phyloP scores from a whole-genome alignment of 2,888 invertebrate genomes.

The Meliscaeva auricollis region DNA sequence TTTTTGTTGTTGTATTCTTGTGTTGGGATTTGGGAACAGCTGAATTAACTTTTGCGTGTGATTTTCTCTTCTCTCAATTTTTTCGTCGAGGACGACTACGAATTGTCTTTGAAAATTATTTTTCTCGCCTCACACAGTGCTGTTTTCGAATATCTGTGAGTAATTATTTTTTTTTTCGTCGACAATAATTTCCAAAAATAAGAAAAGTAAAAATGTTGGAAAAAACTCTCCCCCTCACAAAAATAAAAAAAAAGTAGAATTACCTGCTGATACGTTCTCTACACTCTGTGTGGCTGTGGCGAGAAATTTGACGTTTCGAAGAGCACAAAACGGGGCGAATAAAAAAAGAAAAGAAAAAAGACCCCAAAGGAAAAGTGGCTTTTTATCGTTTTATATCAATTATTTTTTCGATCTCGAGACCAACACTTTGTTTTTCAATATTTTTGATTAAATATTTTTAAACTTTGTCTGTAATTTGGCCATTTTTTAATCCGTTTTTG shows the following conservation, averaged over 20 bases:
- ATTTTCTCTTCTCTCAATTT: slow-evolving; percentile 31
- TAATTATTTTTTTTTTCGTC: slow-evolving; percentile 11
- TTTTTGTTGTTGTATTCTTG: neutral
- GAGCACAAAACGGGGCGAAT: slow-evolving; percentile 33
- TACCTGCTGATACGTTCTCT: slow-evolving; percentile 48
- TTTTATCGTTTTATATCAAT: slow-evolving; percentile 47
- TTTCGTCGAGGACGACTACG: slow-evolving; percentile 4
- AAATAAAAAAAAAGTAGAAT: slow-evolving; percentile 9
- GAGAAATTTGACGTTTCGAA: slow-evolving; percentile 65
- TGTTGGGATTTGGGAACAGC: slow-evolving; percentile 65
- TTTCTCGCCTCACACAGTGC: slow-evolving; percentile 40
- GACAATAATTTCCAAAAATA: slow-evolving; percentile 71
- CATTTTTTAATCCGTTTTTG: slow-evolving; percentile 46
- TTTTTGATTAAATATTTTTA: slow-evolving; percentile 28
- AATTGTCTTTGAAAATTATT: slow-evolving; percentile 7
- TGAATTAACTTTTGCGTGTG: slow-evolving; percentile 56
- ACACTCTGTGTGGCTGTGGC: slow-evolving; percentile 16
- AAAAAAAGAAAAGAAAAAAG: slow-evolving; percentile 30
- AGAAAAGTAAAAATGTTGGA: slow-evolving; percentile 29
- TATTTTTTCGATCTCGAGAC: slow-evolving; percentile 33
- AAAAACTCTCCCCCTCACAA: slow-evolving; percentile 34
- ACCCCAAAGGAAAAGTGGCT: slow-evolving; percentile 46
- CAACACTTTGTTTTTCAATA: slow-evolving; percentile 35
- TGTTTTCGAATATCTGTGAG: slow-evolving; percentile 41
- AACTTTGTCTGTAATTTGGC: slow-evolving; percentile 49